Evolutionary conservation across 2,888 invertebrate species (phyloP), one percentile per base, ranked within the genome.

Genomic region (Thereva nobilitata): DNA sequence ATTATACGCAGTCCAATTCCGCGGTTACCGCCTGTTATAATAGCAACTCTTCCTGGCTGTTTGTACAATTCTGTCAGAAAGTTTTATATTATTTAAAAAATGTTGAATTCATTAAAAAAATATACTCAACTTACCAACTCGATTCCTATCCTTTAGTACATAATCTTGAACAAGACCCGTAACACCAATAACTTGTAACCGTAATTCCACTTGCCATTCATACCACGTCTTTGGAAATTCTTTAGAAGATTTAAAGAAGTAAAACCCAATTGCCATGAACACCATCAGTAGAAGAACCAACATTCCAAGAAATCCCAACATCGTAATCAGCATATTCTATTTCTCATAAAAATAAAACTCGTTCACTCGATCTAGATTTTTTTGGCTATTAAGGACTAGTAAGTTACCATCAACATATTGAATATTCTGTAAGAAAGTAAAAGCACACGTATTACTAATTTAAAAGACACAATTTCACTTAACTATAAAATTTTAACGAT

Each of bases 1-100:
- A 92, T 87, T 23, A 93, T 87, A 81, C 89, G 87, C 34, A 86
- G 80, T 7, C 94, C 95, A 73, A 95, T 93, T 45, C 95, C 95
- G 72, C 92, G 85, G 66, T 92, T 89, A 2, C 94, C 95, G 53
- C 95, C 95, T 7, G 95, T 95, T 69, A 95, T 86, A 63, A 95
- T 86, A 68, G 91, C 93, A 66, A 91, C 82, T 81, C 87, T 86
- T 64, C 86, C 89, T 45, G 83, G 83, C 75, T 87, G 86, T 64
- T 84, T 84, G 72, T 86, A 84, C 73, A 89, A 82, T 75, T 85
- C 90, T 87, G 72, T 61, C 80, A 85, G 4, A 44, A 44, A 73
- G 59, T 34, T n/a, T 35, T 57, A 47, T 23, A 50, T 47, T 1
- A 40, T 40, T 40, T 37, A 53, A 34, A n/a, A 42, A 42, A n/a